Percentiles rank a stretch among this genome's conserved stretches.
These are phyloP conservation scores for Gandaritis pyraliata DNA, from an alignment of 2,888 invertebrate genomes.

Conservation along the genomic window DNA sequence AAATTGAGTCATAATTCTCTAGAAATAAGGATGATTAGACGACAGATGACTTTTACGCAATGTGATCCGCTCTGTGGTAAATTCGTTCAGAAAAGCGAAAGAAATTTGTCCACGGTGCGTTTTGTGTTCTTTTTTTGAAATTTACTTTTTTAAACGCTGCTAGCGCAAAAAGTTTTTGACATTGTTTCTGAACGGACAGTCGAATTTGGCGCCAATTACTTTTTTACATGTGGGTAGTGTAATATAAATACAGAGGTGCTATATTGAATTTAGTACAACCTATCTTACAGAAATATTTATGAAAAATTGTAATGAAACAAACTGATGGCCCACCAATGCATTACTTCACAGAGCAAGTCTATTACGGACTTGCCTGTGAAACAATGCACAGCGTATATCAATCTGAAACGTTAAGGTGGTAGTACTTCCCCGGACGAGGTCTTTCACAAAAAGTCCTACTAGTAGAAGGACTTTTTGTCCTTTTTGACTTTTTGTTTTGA, in stretches of 20 bases:
- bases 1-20: conserved; percentile 14
- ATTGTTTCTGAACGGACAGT: conserved; percentile 67
- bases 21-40: conserved; percentile 3
- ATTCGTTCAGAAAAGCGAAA: conserved; percentile 71
- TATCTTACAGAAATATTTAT: too few species aligned
- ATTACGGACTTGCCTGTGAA: too few species aligned
- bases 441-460: too few species aligned
- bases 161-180: conserved; percentile 76
- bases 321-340: too few species aligned
- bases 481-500: too few species aligned
- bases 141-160: conserved; percentile 58
- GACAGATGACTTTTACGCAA: conserved; percentile 9
- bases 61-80: conserved; percentile 32
- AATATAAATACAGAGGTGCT: conserved; percentile 26
- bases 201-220: conserved; percentile 78
- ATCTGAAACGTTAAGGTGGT: too few species aligned
- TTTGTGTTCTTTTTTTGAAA: conserved; percentile 53
- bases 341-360: too few species aligned
- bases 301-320: too few species aligned
- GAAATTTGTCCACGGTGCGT: conserved; percentile 75
- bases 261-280: too few species aligned
- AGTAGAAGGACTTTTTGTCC: too few species aligned
- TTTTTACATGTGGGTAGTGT: conserved; percentile 55
- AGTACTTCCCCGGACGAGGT: too few species aligned
- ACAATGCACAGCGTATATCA: too few species aligned